A percentile compares a stretch with the other conserved stretches of the same genome.
phyloP scores from a whole-genome alignment of 1,140 invertebrate genomes.

The Neodiprion lecontei region DNA sequence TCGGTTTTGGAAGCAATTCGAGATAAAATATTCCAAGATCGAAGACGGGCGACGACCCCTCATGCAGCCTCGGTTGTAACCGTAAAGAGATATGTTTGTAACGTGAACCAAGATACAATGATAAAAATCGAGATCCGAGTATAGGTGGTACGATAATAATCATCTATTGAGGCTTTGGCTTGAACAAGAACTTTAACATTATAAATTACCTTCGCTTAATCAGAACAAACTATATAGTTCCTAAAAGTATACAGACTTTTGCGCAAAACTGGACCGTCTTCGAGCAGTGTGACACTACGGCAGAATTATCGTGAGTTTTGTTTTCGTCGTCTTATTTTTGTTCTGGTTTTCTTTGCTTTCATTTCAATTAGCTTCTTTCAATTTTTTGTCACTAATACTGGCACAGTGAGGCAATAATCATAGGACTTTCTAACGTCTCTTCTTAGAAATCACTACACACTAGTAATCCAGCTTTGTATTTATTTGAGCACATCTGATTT shows the following conservation, averaged over 20 bases:
- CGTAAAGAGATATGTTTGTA: too few relatives aligned
- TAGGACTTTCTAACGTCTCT: conserved; percentile 37
- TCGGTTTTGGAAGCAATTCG: too few relatives aligned
- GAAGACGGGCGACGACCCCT: too few relatives aligned
- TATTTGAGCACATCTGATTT: background rate
- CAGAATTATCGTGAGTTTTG: conserved; percentile 37
- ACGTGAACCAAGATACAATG: too few relatives aligned
- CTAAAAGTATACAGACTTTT: conserved; percentile 26
- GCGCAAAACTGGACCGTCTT: conserved; percentile 51
- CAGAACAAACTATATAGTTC: background rate
- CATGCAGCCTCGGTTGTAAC: too few relatives aligned
- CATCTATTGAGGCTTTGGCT: background rate
- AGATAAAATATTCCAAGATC: too few relatives aligned
- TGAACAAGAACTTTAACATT: background rate
- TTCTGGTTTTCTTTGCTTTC: background rate
- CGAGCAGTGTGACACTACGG: conserved; percentile 55
- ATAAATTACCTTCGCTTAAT: background rate
- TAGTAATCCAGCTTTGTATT: background rate
- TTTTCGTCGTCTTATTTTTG: background rate
- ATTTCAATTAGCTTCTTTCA: background rate
- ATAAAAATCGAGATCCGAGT: too few relatives aligned
- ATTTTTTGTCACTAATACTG: conserved; percentile 36
- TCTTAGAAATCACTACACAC: background rate
- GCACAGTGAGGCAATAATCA: conserved; percentile 56
- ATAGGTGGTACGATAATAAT: background rate